Evolutionary conservation across 1,140 invertebrate genomes (phyloP).

Genomic region (Uloborus diversus): DNA sequence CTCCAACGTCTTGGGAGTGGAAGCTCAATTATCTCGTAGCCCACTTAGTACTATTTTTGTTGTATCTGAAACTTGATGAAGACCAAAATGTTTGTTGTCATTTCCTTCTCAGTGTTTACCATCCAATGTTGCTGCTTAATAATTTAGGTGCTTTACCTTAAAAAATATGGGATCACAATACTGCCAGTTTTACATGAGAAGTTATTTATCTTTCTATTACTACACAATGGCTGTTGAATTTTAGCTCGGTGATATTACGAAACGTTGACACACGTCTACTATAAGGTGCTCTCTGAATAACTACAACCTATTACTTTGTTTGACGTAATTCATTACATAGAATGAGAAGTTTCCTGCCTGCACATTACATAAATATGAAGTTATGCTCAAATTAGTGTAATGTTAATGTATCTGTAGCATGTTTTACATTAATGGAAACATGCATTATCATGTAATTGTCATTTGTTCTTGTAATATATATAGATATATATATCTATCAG

Average conservation of each 20-base stretch:
- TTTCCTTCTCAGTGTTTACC: slow-evolving; percentile 26
- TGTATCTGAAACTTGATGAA: slow-evolving; percentile 4
- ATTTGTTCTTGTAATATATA: slow-evolving; percentile 47
- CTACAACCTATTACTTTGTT: slow-evolving; percentile 45
- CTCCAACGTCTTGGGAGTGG: neutral
- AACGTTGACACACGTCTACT: slow-evolving; percentile 26
- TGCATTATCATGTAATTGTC: slow-evolving; percentile 39
- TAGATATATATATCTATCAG: too few species aligned
- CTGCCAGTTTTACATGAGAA: slow-evolving; percentile 48
- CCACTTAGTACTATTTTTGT: neutral
- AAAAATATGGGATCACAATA: slow-evolving; percentile 2
- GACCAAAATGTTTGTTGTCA: slow-evolving; percentile 37
- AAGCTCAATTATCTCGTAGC: slow-evolving; percentile 24
- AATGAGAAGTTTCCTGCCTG: slow-evolving; percentile 39
- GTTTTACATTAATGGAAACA: slow-evolving; percentile 25
- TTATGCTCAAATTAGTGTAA: slow-evolving; percentile 55
- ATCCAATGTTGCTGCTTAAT: slow-evolving; percentile 17
- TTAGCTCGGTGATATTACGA: slow-evolving; percentile 22
- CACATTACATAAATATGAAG: slow-evolving; percentile 37
- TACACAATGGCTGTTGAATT: slow-evolving; percentile 43
- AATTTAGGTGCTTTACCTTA: slow-evolving; percentile 21
- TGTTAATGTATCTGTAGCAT: slow-evolving; percentile 38
- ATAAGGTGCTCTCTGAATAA: slow-evolving; percentile 47
- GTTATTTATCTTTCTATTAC: slow-evolving; percentile 29
- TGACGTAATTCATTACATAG: slow-evolving; percentile 33